Conservation (phyloP, 2,888 invertebrate species). For the Clunio marinus region DNA sequence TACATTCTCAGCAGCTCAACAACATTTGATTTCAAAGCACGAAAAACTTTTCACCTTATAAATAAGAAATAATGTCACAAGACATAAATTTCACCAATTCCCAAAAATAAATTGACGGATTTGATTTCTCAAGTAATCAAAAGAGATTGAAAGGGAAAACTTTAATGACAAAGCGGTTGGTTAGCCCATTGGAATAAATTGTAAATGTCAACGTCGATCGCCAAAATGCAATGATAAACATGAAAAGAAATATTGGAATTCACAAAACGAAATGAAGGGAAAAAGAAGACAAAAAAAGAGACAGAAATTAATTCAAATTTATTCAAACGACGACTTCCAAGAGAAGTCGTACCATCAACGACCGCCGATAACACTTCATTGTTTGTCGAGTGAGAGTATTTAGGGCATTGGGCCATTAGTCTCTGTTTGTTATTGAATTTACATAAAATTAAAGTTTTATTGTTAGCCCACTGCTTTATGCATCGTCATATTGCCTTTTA, state of each 20-base stretch:
- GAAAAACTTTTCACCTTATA: no score
- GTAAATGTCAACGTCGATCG: background rate
- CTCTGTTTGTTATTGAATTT: background rate
- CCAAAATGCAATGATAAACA: conserved; percentile 1
- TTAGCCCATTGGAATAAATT: conserved; percentile 11
- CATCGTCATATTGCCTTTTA: no score
- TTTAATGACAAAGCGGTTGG: background rate
- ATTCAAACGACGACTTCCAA: conserved; percentile 21
- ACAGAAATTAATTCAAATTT: conserved; percentile 24
- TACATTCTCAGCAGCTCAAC: no score
- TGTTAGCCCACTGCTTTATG: background rate
- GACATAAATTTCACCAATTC: conserved; percentile 5
- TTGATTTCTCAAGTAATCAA: background rate
- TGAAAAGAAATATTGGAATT: no score
- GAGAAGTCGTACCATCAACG: background rate
- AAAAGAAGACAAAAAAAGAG: background rate
- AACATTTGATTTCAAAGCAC: no score
- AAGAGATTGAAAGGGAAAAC: conserved; percentile 16
- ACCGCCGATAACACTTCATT: background rate
- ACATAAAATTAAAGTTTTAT: conserved; percentile 1
- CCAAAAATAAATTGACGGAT: background rate
- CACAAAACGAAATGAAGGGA: no score
- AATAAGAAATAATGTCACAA: conserved; percentile 11
- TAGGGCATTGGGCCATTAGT: conserved; percentile 26
- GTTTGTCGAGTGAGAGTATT: conserved; percentile 12